Conservation (phyloP, 2,888 invertebrate genomes). For the Tryphoninae sp. region DNA sequence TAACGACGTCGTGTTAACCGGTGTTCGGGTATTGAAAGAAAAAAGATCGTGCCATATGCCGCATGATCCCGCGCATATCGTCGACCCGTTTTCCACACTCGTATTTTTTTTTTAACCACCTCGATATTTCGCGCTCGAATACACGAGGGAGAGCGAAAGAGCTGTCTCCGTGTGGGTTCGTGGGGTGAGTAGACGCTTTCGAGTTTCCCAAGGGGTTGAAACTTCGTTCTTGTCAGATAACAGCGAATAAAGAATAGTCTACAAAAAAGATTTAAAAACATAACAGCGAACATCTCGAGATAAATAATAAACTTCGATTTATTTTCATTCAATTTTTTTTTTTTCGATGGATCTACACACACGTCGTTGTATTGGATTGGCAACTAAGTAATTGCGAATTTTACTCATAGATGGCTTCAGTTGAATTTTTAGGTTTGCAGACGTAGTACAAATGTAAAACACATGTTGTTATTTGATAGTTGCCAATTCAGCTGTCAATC, state of each 20-base stretch:
- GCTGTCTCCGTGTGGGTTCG: constrained; percentile 1
- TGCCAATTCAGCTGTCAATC: no score
- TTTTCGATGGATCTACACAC: no score
- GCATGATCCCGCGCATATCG: constrained; percentile 23
- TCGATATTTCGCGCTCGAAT: constrained; percentile 56
- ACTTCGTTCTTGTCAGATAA: constrained; percentile 41
- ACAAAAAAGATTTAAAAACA: constrained; percentile 8
- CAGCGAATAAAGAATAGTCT: constrained; percentile 27
- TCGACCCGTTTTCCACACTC: constrained; percentile 11
- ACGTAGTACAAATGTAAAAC: no score
- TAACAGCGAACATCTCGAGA: not conserved
- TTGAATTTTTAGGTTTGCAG: no score
- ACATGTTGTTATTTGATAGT: no score
- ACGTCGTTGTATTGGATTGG: no score
- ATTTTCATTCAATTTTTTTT: no score
- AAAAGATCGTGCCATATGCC: constrained; percentile 33
- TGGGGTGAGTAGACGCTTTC: not conserved
- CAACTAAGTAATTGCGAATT: no score
- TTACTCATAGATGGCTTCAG: no score
- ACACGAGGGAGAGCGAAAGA: constrained; percentile 23
- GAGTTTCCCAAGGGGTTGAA: constrained; percentile 57
- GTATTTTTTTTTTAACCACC: constrained; percentile 45
- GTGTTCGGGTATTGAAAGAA: constrained; percentile 24
- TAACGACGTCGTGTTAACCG: constrained; percentile 32
- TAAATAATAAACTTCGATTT: no score